Percentiles rank a stretch among this genome's conserved stretches.
Evolutionary conservation across 2,797 vertebrate species (phyloP).

Genomic region (Pangasius mekongensis): DNA sequence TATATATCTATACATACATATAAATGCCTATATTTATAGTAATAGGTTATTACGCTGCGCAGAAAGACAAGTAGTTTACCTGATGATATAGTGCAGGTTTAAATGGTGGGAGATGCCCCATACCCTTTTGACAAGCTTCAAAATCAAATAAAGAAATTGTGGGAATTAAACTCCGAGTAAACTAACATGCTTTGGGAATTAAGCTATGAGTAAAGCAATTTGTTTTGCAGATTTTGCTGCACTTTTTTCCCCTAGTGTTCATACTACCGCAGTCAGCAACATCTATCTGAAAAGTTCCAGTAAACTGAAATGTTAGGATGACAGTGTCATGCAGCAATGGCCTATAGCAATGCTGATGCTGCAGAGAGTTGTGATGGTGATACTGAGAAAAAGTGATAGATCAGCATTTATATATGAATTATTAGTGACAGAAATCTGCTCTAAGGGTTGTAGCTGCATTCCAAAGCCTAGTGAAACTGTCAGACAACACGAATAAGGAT

Average conservation of each 20-base stretch:
- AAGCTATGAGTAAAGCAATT: background rate
- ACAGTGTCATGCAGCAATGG: background rate
- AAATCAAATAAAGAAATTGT: background rate
- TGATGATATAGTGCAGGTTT: background rate
- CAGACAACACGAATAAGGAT: background rate
- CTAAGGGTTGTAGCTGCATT: background rate
- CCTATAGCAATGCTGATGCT: background rate
- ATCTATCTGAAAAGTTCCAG: background rate
- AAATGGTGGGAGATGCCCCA: background rate
- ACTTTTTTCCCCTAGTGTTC: background rate
- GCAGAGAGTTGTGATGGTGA: background rate
- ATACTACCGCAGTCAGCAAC: background rate
- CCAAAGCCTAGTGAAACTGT: background rate
- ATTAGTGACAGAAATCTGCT: background rate
- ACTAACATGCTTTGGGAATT: background rate
- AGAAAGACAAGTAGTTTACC: background rate
- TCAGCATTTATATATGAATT: background rate
- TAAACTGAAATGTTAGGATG: background rate
- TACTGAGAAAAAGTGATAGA: background rate
- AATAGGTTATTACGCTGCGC: background rate
- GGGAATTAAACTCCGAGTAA: background rate
- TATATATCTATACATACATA: background rate
- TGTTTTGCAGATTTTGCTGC: background rate
- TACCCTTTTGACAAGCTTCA: background rate
- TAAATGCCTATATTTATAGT: background rate